Evolutionary conservation across 92 coral and sea anemone genomes (phyloP), one percentile per base, ranked within the genome.

Genomic region (Siderastrea siderea): DNA sequence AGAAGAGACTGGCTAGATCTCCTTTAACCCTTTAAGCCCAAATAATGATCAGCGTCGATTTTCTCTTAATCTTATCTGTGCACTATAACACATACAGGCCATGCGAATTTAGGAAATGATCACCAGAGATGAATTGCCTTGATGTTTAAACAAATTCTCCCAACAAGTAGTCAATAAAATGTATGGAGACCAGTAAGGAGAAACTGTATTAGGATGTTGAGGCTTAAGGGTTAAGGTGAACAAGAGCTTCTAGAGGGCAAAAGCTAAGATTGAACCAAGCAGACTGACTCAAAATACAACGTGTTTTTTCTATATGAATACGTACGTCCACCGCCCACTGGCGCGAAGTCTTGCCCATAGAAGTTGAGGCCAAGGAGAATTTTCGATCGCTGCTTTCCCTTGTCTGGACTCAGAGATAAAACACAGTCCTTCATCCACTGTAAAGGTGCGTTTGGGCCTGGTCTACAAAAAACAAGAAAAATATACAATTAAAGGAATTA

Each of bases 361-460:
- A 97, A 97, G 91, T 95, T 97, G 73, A 97, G 90, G 2, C 99
- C 99, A 84, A 97, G 78, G 50, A 97, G 87, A 63, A 97, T 93
- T 85, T 97, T 97, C n/a, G 94, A 87, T 16, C 99, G 87, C 53
- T 92, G 94, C 66, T 93, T 94, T 45, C 91, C 93, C n/a, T 90
- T 90, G 14, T 93, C 96, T 50, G 98, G 98, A 63, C 97, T 89
- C 26, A 97, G 83, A 45, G 97, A 89, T 47, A 86, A 26, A 45
- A 97, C 93, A 82, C 99, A 93, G 51, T 97, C 98, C 46, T 75
- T 92, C 7, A 95, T 83, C 99, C 99, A 97, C 16, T 95, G 69
- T 1, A 92, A 46, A 45, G 99, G 99, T 3, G 99, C 94, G 62
- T 94, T 97, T 7, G 99, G 98, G 9, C 99, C 99, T 51, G 98